Evolutionary conservation across 1,140 invertebrate genomes (phyloP).

Genomic region (Aleiodes sp.): DNA sequence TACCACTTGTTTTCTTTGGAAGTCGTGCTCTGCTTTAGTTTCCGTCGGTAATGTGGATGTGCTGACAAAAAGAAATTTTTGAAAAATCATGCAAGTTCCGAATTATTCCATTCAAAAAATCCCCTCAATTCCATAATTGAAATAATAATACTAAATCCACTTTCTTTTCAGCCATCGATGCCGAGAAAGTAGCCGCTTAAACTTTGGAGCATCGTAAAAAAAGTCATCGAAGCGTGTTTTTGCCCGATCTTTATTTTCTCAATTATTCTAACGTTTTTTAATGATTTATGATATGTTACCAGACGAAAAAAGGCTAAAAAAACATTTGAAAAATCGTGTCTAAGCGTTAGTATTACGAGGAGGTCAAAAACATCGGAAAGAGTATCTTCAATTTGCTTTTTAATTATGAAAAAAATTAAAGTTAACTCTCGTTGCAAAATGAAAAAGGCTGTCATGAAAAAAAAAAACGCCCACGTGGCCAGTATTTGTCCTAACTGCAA

Average conservation of each 20-base stretch:
- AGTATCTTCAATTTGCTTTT: conserved; percentile 10
- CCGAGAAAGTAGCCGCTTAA: conserved; percentile 52
- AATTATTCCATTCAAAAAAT: no score
- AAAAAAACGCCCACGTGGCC: conserved; percentile 10
- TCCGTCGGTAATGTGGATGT: no score
- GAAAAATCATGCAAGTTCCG: no score
- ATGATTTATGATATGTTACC: conserved; percentile 58
- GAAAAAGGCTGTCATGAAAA: conserved; percentile 10
- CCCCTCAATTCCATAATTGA: no score
- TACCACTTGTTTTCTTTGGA: no score
- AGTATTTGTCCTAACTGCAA: conserved; percentile 32
- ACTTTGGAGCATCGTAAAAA: conserved; percentile 18
- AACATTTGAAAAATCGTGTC: background rate
- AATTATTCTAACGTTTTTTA: conserved; percentile 59
- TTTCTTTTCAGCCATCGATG: conserved; percentile 56
- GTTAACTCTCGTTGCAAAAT: background rate
- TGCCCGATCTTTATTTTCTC: conserved; percentile 56
- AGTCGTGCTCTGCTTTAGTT: no score
- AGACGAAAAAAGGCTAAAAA: conserved; percentile 38
- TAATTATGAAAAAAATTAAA: conserved; percentile 14
- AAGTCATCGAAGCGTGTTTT: conserved; percentile 41
- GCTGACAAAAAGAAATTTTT: no score
- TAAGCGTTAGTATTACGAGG: background rate
- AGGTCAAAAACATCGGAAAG: background rate
- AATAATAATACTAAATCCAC: background rate